Evolutionary conservation across 2,113 vertebrate species (phyloP).

Genomic region (Sapajus apella): DNA sequence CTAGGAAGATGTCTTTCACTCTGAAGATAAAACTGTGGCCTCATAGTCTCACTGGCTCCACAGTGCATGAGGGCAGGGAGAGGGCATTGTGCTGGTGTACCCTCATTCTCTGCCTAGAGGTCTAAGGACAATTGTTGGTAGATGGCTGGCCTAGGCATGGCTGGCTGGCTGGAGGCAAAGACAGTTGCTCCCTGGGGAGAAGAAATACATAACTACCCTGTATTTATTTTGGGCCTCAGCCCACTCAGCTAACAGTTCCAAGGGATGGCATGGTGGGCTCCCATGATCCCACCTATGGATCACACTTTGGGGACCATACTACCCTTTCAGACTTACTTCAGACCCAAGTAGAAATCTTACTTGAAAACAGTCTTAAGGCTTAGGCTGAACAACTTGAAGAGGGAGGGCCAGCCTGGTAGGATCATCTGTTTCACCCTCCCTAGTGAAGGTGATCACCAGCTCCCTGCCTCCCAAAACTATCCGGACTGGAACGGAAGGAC

Average conservation of each 20-base stretch:
- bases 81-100: background rate
- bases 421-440: background rate
- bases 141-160: background rate
- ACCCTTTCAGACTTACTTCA: background rate
- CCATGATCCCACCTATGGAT: background rate
- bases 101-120: background rate
- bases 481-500: background rate
- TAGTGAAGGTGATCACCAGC: background rate
- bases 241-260: background rate
- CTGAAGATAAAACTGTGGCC: background rate
- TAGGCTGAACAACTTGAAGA: background rate
- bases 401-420: background rate
- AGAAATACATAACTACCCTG: background rate
- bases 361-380: background rate
- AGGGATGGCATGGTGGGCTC: background rate
- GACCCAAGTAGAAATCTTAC: background rate
- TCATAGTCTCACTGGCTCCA: background rate
- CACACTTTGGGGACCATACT: background rate
- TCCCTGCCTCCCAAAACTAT: background rate
- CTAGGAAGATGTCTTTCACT: background rate
- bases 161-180: background rate
- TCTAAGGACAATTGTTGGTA: fast-evolving
- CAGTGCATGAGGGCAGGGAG: no score
- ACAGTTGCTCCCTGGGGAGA: background rate
- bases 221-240: background rate